These are phyloP conservation scores for Catharus ustulatus DNA, from an alignment of 2,797 vertebrate genomes.

Conservation along the genomic window DNA sequence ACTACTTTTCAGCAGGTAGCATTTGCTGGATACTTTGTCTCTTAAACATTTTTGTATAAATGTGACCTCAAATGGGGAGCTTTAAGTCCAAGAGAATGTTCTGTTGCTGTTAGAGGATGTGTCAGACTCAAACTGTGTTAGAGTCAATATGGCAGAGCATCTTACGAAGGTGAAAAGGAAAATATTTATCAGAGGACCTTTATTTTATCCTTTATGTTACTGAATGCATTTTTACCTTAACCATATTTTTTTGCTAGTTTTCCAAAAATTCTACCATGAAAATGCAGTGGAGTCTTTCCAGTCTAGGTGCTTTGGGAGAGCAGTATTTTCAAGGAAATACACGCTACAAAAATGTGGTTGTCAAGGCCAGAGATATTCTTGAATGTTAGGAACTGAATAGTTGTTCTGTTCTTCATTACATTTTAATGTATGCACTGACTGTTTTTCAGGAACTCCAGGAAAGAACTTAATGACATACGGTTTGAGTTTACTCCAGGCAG, in stretches of 20 bases:
- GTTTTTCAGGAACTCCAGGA: constrained; percentile 91
- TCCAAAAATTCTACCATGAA: not conserved
- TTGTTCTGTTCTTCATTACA: constrained; percentile 48
- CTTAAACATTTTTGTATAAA: not conserved
- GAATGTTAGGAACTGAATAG: not conserved
- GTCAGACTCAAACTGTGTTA: fast-evolving
- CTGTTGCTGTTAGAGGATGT: not conserved
- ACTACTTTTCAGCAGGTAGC: not conserved
- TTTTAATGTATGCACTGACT: constrained; percentile 72
- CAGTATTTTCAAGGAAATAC: not conserved
- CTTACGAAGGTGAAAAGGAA: not conserved
- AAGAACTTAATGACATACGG: constrained; percentile 97
- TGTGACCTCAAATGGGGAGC: not conserved
- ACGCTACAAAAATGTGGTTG: not conserved
- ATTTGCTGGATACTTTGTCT: not conserved
- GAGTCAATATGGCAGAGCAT: not conserved
- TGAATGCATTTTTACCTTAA: not conserved
- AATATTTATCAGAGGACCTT: not conserved
- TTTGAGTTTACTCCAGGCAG: constrained; percentile 98
- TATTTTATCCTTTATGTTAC: not conserved
- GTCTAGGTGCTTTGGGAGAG: not conserved
- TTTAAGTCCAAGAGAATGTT: not conserved
- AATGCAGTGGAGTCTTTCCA: not conserved
- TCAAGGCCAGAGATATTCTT: not conserved
- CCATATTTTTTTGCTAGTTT: not conserved